Evolutionary conservation across 2,113 vertebrate genomes (phyloP).

Genomic region (Haemorhous mexicanus): DNA sequence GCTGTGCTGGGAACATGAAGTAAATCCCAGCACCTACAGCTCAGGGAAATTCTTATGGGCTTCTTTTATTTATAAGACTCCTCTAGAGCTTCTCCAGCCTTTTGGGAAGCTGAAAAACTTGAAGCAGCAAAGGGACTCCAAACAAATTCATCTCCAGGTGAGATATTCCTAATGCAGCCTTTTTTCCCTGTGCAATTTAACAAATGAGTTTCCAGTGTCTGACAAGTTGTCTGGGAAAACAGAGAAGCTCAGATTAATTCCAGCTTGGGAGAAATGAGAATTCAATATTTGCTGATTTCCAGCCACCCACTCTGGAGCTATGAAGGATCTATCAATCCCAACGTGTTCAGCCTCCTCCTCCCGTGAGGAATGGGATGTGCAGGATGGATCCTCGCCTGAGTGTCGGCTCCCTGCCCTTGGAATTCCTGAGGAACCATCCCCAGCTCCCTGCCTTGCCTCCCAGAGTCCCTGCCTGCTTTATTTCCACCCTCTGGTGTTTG

Average conservation of each 20-base stretch:
- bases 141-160: neutral
- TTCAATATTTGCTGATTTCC: slow-evolving; percentile 21
- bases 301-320: neutral
- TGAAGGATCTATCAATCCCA: neutral
- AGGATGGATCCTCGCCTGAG: neutral
- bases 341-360: neutral
- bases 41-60: neutral
- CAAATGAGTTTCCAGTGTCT: slow-evolving; percentile 5
- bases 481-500: neutral
- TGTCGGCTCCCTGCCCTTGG: neutral
- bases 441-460: neutral
- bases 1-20: neutral
- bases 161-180: neutral
- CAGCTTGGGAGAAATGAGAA: neutral
- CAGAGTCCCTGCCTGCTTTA: neutral
- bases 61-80: neutral
- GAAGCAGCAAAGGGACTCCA: neutral
- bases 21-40: neutral
- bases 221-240: slow-evolving; percentile 27
- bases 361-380: neutral
- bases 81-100: neutral
- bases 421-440: neutral
- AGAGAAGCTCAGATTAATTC: neutral
- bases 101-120: neutral
- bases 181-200: neutral